phyloP scores from a whole-genome alignment of 1,140 invertebrate genomes.

The Polyergus mexicanus region DNA sequence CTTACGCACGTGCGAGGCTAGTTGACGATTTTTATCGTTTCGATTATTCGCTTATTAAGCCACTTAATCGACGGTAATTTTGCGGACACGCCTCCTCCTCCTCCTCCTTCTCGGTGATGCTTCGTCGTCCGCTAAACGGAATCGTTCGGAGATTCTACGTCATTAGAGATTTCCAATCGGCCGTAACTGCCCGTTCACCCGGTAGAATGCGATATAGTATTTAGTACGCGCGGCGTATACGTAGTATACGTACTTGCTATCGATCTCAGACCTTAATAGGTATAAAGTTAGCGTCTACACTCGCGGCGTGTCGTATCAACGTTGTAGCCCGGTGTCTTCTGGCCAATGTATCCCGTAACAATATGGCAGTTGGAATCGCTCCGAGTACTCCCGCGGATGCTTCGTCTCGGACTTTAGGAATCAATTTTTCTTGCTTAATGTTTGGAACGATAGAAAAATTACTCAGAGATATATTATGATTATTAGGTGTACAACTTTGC shows the following conservation, averaged over 20 bases:
- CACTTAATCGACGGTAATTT: not conserved
- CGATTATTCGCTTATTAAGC: conserved; percentile 28
- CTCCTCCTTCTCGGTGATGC: not conserved
- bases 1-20: conserved; percentile 14
- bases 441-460: not conserved
- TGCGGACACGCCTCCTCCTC: not conserved
- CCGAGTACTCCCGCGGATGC: conserved; percentile 25
- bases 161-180: conserved; percentile 17
- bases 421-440: conserved; percentile 1
- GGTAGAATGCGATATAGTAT: conserved; percentile 55
- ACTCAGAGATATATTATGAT: not conserved
- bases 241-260: conserved; percentile 53
- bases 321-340: conserved; percentile 56
- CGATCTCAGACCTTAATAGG: conserved; percentile 67
- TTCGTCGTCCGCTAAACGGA: not conserved
- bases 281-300: conserved; percentile 67
- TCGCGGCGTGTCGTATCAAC: conserved; percentile 46
- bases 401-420: conserved; percentile 18
- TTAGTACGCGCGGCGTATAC: conserved; percentile 61
- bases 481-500: too few relatives aligned
- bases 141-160: not conserved
- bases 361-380: conserved; percentile 55
- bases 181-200: conserved; percentile 25
- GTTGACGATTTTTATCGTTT: conserved; percentile 31
- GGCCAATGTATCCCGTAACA: conserved; percentile 65